phyloP scores from a whole-genome alignment of 2,113 vertebrate species.

The Atlantisia rogersi region DNA sequence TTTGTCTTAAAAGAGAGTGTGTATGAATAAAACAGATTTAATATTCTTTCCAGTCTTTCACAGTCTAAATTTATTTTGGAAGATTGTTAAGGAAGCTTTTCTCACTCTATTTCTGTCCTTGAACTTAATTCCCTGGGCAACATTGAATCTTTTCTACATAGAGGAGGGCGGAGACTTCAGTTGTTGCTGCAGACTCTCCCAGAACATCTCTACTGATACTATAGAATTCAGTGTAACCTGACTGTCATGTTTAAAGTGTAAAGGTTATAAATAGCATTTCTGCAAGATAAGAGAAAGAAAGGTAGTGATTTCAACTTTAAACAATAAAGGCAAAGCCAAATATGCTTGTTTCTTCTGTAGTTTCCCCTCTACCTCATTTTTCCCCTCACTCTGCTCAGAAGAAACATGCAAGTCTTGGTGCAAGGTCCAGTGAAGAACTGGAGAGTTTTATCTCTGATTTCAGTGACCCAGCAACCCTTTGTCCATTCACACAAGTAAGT shows the following conservation, averaged over 20 bases:
- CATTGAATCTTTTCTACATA: neutral
- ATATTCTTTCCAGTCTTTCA: conserved; percentile 23
- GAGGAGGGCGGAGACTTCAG: neutral
- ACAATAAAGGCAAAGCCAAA: neutral
- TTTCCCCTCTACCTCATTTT: neutral
- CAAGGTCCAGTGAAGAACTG: neutral
- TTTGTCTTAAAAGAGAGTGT: conserved; percentile 26
- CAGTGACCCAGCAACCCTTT: neutral
- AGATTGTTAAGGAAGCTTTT: neutral
- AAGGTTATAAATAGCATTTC: neutral
- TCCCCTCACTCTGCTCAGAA: neutral
- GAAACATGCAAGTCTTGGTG: neutral
- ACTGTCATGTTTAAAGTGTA: neutral
- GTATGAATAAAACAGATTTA: conserved; percentile 36
- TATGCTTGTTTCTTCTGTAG: neutral
- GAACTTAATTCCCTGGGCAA: neutral
- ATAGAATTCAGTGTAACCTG: neutral
- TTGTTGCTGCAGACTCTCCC: neutral
- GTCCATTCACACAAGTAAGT: neutral
- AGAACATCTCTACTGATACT: neutral
- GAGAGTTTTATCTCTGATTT: neutral
- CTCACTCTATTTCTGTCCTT: neutral
- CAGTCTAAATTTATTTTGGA: neutral
- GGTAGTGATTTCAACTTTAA: neutral
- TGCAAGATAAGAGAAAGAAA: neutral